These are phyloP conservation scores for Cerastis leucographa DNA, from an alignment of 2,888 invertebrate species.

Conservation along the genomic window DNA sequence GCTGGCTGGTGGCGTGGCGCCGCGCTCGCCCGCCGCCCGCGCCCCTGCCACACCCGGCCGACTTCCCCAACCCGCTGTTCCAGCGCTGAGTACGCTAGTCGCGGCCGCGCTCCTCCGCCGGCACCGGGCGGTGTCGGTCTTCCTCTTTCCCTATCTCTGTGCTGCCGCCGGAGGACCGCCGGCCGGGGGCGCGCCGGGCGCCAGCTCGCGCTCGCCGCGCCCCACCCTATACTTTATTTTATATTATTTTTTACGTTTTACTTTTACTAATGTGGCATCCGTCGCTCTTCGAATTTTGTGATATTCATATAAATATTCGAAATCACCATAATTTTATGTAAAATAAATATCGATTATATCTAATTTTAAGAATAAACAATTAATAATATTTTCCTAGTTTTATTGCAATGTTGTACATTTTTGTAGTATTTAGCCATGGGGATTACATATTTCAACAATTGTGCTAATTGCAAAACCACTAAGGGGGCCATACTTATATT, in stretches of 20 bases:
- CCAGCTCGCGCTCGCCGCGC: slow-evolving; percentile 84
- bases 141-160: slow-evolving; percentile 86
- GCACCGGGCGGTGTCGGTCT: slow-evolving; percentile 89
- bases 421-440: background rate
- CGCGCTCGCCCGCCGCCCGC: slow-evolving; percentile 96
- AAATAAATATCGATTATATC: slow-evolving; percentile 85
- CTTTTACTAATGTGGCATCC: slow-evolving; percentile 85
- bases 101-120: slow-evolving; percentile 89
- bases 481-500: too few relatives aligned
- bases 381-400: slow-evolving; percentile 72
- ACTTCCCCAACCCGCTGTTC: slow-evolving; percentile 98
- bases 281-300: slow-evolving; percentile 90
- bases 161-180: slow-evolving; percentile 89
- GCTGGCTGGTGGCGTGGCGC: slow-evolving; percentile 98
- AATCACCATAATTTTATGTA: slow-evolving; percentile 88
- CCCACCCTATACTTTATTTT: slow-evolving; percentile 81
- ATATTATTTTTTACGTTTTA: slow-evolving; percentile 75
- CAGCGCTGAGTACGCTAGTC: slow-evolving; percentile 88
- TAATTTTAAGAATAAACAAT: slow-evolving; percentile 81
- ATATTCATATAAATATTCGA: slow-evolving; percentile 89
- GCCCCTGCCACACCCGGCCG: slow-evolving; percentile 98
- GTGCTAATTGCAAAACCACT: too few relatives aligned
- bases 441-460: too few relatives aligned
- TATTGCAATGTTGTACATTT: slow-evolving; percentile 33
- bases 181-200: slow-evolving; percentile 87